phyloP scores from a whole-genome alignment of 2,888 invertebrate species.

The Nomada lathburiana region DNA sequence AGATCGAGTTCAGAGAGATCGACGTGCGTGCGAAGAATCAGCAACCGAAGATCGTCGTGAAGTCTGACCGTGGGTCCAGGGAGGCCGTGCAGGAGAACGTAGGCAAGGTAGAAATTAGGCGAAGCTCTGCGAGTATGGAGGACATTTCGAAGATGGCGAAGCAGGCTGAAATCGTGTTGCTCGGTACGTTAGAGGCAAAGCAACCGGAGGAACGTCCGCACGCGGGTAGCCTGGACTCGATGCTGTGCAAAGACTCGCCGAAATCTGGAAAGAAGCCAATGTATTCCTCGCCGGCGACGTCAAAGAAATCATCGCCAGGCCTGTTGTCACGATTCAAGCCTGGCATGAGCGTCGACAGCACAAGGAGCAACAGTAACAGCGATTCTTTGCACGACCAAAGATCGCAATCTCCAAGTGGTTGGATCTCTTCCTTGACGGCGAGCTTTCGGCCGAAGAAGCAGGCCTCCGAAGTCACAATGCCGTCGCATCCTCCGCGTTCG shows the following conservation, averaged over 20 bases:
- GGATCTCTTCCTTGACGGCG: slow-evolving; percentile 83
- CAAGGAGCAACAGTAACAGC: slow-evolving; percentile 80
- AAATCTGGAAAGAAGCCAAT: slow-evolving; percentile 71
- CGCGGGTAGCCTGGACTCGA: slow-evolving; percentile 82
- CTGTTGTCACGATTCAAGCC: slow-evolving; percentile 81
- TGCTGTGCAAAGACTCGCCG: slow-evolving; percentile 79
- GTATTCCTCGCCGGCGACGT: slow-evolving; percentile 74
- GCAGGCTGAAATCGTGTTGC: slow-evolving; percentile 74
- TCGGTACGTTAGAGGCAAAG: slow-evolving; percentile 78
- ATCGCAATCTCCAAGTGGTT: slow-evolving; percentile 77
- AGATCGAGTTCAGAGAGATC: slow-evolving; percentile 77
- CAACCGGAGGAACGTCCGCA: slow-evolving; percentile 78
- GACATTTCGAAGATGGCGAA: slow-evolving; percentile 83
- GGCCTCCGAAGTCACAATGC: slow-evolving; percentile 63
- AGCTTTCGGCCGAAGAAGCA: slow-evolving; percentile 82
- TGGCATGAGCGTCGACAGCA: slow-evolving; percentile 82
- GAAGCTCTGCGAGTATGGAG: slow-evolving; percentile 83
- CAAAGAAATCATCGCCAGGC: slow-evolving; percentile 80
- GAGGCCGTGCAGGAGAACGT: slow-evolving; percentile 72
- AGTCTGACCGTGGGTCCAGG: slow-evolving; percentile 68
- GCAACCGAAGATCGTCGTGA: slow-evolving; percentile 79
- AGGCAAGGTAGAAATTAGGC: slow-evolving; percentile 80
- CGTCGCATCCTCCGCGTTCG: slow-evolving; percentile 75
- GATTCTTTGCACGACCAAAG: slow-evolving; percentile 79
- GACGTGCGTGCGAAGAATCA: slow-evolving; percentile 71